Evolutionary conservation across 2,888 invertebrate species (phyloP), one percentile per base, ranked within the genome.

Genomic region (Alviniconcha strummeri): DNA sequence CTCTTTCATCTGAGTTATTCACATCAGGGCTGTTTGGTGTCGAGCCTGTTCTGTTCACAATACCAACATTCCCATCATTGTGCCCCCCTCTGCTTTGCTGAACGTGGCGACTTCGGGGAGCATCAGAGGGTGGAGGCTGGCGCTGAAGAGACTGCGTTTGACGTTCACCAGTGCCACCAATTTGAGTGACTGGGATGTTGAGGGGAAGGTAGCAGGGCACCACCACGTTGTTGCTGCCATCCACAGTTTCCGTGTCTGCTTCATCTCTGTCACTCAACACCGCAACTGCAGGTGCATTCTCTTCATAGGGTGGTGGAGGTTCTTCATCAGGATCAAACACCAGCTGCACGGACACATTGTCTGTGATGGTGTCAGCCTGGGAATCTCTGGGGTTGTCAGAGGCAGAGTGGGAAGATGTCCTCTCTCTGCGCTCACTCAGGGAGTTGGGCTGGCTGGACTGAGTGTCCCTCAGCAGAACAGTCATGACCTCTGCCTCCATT

Each of bases 231-330:
- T 67, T 69, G 69, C 77, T 75, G 77, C 81, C 82, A 74, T 85
- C 82, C 15, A 83, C 84, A 54, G 84, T 84, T 67, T 84, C 84
- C 8, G 84, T 83, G 56, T 86, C 86, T 13, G 86, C 82, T 36
- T 86, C 86, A 83, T 85, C 82, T 54, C 83, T 84, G 64, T 83
- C 84, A 71, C 84, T 83, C 54, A 76, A 77, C 17, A 71, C 54
- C 13, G 81, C 52, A 56, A 60, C 78, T 52, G 57, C 7, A 36
- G 78, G 64, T 78, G 57, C 36, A 60, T 85, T 84, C 74, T 85
- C 87, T 83, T 89, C 90, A 85, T 91, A 91, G 2, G 91, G 90
- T 15, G 91, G 91, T n/a, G 91, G 83, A 67, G 89, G 89, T 57
- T 91, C 91, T 85, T 91, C 91, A 81, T 91, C 89, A 78, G 88